Conservation (phyloP, 2,797 vertebrate species). For the Pseudochirops cupreus region DNA sequence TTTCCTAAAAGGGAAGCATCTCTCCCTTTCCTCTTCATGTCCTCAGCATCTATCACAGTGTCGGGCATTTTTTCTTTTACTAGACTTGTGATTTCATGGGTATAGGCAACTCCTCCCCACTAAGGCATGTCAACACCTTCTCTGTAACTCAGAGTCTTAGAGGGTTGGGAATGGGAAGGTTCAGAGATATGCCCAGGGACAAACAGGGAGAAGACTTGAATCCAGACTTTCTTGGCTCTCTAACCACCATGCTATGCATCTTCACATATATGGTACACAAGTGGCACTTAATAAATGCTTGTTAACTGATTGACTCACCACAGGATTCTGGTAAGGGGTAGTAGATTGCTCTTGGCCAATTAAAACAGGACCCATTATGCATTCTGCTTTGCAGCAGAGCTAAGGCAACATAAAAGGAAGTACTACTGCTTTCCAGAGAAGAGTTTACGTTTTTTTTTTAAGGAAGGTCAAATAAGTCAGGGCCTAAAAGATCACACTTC, state of each 20-base stretch:
- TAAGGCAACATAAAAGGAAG: background rate
- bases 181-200: background rate
- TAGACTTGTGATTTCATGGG: background rate
- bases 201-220: background rate
- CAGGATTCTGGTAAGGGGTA: background rate
- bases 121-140: background rate
- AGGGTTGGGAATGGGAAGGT: background rate
- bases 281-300: background rate
- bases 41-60: background rate
- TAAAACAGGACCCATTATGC: background rate
- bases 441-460: background rate
- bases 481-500: background rate
- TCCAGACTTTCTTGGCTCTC: background rate
- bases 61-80: background rate
- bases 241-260: background rate
- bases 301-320: background rate
- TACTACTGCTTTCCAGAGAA: background rate
- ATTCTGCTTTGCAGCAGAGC: background rate
- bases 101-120: background rate
- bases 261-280: background rate
- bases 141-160: background rate
- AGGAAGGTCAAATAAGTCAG: background rate
- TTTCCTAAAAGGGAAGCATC: background rate
- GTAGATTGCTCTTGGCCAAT: background rate
- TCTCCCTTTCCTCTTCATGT: background rate